Conservation (phyloP, 1,140 invertebrate species). For the Macrotrachela quadricornifera region DNA sequence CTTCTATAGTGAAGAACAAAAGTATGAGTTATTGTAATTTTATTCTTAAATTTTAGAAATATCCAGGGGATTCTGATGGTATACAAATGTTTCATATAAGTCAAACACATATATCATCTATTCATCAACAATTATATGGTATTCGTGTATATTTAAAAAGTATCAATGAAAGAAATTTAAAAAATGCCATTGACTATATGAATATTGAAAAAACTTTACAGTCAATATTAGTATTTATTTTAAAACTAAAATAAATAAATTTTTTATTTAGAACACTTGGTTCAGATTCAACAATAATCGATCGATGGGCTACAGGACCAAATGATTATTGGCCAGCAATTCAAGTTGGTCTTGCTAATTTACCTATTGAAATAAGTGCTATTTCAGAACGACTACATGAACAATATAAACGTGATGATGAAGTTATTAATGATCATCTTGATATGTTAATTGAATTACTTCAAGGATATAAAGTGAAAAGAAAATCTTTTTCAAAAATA, state of each 20-base stretch:
- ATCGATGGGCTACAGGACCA: constrained; percentile 39
- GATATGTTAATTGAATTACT: constrained; percentile 42
- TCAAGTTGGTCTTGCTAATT: constrained; percentile 39
- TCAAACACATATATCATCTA: background rate
- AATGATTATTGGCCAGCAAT: constrained; percentile 39
- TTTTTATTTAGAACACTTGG: constrained; percentile 16
- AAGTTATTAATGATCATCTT: constrained; percentile 40
- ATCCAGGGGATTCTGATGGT: background rate
- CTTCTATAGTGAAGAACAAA: no score
- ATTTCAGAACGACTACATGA: constrained; percentile 21
- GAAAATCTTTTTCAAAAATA: background rate
- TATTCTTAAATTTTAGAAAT: no score
- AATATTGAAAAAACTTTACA: no score
- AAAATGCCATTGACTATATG: no score
- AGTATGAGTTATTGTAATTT: no score
- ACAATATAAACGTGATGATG: constrained; percentile 36
- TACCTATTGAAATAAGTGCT: constrained; percentile 35
- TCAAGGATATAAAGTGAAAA: constrained; percentile 35
- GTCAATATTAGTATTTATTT: no score
- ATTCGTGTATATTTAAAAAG: no score
- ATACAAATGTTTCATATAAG: background rate
- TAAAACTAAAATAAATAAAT: background rate
- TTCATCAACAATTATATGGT: no score
- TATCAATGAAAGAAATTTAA: no score
- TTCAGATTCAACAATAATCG: constrained; percentile 23